Evolutionary conservation across 2,888 invertebrate species (phyloP).

Genomic region (Pyrgus malvae): DNA sequence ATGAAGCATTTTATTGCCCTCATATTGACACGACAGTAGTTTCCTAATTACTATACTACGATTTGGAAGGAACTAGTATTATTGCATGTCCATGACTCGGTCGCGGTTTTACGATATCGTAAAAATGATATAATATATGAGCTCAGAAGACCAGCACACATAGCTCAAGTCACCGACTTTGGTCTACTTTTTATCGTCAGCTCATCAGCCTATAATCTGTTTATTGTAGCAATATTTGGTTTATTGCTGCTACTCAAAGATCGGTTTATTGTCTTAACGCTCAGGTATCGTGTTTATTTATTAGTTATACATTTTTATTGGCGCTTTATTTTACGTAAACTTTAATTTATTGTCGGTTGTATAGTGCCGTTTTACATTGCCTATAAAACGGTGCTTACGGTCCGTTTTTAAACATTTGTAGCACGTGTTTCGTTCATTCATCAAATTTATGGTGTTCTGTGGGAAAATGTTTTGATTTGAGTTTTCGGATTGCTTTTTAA

Average conservation of each 20-base stretch:
- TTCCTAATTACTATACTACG: constrained; percentile 72
- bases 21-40: constrained; percentile 73
- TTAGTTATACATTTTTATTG: constrained; percentile 82
- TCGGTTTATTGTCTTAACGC: constrained; percentile 78
- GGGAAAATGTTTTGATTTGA: constrained; percentile 76
- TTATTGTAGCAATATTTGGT: constrained; percentile 81
- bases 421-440: constrained; percentile 81
- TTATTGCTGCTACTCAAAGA: constrained; percentile 77
- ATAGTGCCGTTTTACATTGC: constrained; percentile 78
- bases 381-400: constrained; percentile 80
- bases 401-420: constrained; percentile 79
- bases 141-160: constrained; percentile 42
- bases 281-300: constrained; percentile 82
- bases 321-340: constrained; percentile 80
- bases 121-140: constrained; percentile 75
- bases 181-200: constrained; percentile 56
- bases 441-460: constrained; percentile 79
- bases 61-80: constrained; percentile 73
- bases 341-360: constrained; percentile 80
- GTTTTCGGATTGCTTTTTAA: constrained; percentile 44
- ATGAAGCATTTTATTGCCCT: constrained; percentile 76
- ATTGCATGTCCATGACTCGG: constrained; percentile 69
- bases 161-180: constrained; percentile 40
- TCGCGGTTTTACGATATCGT: constrained; percentile 73
- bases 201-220: constrained; percentile 78